These are phyloP conservation scores for Quiscalus mexicanus DNA, from an alignment of 2,113 vertebrate genomes.

Conservation along the genomic window DNA sequence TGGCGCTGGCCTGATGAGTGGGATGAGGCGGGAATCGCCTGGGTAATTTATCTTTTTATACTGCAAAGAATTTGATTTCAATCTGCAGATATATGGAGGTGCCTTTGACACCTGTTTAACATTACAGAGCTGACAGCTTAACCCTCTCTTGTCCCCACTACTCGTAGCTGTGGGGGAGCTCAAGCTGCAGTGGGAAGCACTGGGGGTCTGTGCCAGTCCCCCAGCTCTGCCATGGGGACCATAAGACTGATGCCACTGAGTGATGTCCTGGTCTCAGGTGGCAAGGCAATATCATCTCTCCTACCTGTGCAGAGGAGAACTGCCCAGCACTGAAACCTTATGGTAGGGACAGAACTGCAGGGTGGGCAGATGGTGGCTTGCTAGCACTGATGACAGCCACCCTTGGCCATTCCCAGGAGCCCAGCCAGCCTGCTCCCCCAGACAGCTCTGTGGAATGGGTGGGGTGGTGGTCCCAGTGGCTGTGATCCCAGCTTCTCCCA, in stretches of 20 bases:
- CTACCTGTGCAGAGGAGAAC: background rate
- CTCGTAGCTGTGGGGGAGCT: background rate
- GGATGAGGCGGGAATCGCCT: slow-evolving; percentile 86
- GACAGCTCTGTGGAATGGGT: background rate
- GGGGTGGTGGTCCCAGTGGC: background rate
- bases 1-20: slow-evolving; percentile 92
- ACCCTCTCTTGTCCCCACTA: slow-evolving; percentile 66
- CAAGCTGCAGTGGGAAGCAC: background rate
- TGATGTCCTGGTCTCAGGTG: background rate
- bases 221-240: background rate
- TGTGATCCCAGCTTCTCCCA: slow-evolving; percentile 15
- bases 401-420: background rate
- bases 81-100: slow-evolving; percentile 83
- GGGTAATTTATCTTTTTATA: slow-evolving; percentile 87
- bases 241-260: accelerated
- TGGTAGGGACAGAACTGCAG: accelerated
- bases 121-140: slow-evolving; percentile 77
- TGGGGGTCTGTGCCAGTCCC: background rate
- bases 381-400: background rate
- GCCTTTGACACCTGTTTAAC: slow-evolving; percentile 82
- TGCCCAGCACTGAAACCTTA: background rate
- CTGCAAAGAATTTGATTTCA: slow-evolving; percentile 81
- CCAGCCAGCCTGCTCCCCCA: accelerated
- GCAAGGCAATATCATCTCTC: background rate
- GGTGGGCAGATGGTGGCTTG: background rate